Evolutionary conservation across 2,888 invertebrate species (phyloP).

Genomic region (Ophioninae sp.): DNA sequence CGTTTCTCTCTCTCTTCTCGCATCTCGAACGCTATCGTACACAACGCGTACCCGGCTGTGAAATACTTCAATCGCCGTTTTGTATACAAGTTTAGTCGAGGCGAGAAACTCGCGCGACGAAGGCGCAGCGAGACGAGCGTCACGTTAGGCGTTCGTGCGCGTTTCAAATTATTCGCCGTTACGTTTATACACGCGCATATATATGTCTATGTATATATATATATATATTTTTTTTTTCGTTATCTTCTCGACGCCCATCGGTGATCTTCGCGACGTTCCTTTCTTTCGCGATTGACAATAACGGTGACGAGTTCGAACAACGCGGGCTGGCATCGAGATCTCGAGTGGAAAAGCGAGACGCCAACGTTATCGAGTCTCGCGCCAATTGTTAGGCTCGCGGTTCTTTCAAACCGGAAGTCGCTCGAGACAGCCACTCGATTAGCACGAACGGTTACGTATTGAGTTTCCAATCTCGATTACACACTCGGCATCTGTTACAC

Average conservation of each 20-base stretch:
- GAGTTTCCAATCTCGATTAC: slow-evolving; percentile 33
- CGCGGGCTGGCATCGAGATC: neutral
- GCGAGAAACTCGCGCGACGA: slow-evolving; percentile 56
- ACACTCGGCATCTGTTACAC: slow-evolving; percentile 15
- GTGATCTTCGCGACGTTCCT: neutral
- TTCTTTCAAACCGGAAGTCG: slow-evolving; percentile 33
- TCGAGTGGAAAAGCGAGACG: neutral
- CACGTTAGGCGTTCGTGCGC: slow-evolving; percentile 9
- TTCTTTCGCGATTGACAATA: slow-evolving; percentile 5
- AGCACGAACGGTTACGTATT: slow-evolving; percentile 38
- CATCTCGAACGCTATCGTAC: slow-evolving; percentile 22
- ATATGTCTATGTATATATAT: too few relatives aligned
- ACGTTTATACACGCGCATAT: too few relatives aligned
- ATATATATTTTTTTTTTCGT: neutral
- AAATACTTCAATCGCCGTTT: slow-evolving; percentile 38
- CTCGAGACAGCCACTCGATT: slow-evolving; percentile 22
- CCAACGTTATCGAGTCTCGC: neutral
- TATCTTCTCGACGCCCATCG: neutral
- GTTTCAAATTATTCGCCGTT: slow-evolving; percentile 12
- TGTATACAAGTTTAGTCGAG: slow-evolving; percentile 28
- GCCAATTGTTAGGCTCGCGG: neutral
- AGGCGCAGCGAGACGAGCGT: slow-evolving; percentile 17
- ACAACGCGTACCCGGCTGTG: slow-evolving; percentile 19
- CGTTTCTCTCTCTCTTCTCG: slow-evolving; percentile 18
- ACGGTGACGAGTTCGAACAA: slow-evolving; percentile 2